Percentiles rank a stretch among this genome's conserved stretches.
Conservation (phyloP, 2,888 invertebrate species). For the Germaria angustata region DNA sequence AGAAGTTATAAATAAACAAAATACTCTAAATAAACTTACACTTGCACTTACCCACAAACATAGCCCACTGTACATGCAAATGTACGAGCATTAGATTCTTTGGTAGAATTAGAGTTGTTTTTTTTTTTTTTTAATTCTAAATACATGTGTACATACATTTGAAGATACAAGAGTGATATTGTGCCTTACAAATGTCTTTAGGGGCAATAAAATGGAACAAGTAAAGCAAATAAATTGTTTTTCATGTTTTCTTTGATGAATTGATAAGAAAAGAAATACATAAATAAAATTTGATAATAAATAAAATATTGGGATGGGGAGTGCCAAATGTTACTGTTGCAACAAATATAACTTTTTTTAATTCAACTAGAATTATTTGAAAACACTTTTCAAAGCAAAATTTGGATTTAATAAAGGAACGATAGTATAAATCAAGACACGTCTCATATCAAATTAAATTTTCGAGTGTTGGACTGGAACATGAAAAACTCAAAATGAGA, state of each 20-base stretch:
- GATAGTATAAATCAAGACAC: too few relatives aligned
- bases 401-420: too few relatives aligned
- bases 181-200: conserved; percentile 11
- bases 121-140: not conserved
- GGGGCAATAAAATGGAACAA: conserved; percentile 1
- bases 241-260: conserved; percentile 10
- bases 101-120: conserved; percentile 5
- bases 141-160: conserved; percentile 26
- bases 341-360: too few relatives aligned
- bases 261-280: conserved; percentile 26
- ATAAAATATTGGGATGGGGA: not conserved
- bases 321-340: too few relatives aligned
- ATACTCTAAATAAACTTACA: conserved; percentile 27
- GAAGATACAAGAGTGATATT: conserved; percentile 25
- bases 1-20: conserved; percentile 54
- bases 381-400: too few relatives aligned
- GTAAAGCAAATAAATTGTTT: conserved; percentile 29
- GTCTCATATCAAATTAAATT: too few relatives aligned
- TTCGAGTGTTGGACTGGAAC: too few relatives aligned
- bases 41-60: not conserved
- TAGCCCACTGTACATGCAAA: not conserved
- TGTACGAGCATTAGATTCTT: conserved; percentile 13
- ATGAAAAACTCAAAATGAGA: too few relatives aligned
- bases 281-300: conserved; percentile 5
- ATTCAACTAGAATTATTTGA: too few relatives aligned